Evolutionary conservation across 2,888 invertebrate species (phyloP).

Genomic region (Synanthedon formicaeformis): DNA sequence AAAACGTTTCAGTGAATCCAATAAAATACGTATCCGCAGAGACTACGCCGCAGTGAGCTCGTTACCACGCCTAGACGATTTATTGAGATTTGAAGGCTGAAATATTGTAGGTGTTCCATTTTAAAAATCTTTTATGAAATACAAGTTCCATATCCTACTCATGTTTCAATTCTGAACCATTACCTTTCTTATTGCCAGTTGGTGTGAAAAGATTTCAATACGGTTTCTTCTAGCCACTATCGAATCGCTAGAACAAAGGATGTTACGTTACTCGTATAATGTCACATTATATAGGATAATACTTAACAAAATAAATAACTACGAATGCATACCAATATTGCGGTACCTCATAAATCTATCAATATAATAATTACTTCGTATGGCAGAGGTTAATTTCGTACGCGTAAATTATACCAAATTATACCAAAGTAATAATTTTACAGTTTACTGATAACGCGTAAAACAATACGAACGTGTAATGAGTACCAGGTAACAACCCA

Average conservation of each 20-base stretch:
- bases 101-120: conserved; percentile 66
- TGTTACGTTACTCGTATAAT: background rate
- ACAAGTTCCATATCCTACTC: conserved; percentile 21
- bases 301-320: no score
- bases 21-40: conserved; percentile 71
- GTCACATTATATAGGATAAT: no score
- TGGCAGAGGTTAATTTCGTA: no score
- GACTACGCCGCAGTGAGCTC: conserved; percentile 67
- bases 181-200: background rate
- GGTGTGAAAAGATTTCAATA: background rate
- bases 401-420: no score
- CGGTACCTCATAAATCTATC: no score
- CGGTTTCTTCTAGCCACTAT: background rate
- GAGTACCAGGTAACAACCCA: no score
- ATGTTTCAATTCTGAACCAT: background rate
- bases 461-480: no score
- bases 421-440: no score
- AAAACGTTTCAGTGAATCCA: conserved; percentile 70
- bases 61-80: conserved; percentile 70
- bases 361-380: no score
- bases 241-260: background rate
- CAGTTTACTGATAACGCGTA: no score
- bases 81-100: conserved; percentile 69
- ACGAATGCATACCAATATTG: no score
- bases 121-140: conserved; percentile 61